Evolutionary conservation across 1,140 invertebrate species (phyloP).

Genomic region (Orchestia grillus): DNA sequence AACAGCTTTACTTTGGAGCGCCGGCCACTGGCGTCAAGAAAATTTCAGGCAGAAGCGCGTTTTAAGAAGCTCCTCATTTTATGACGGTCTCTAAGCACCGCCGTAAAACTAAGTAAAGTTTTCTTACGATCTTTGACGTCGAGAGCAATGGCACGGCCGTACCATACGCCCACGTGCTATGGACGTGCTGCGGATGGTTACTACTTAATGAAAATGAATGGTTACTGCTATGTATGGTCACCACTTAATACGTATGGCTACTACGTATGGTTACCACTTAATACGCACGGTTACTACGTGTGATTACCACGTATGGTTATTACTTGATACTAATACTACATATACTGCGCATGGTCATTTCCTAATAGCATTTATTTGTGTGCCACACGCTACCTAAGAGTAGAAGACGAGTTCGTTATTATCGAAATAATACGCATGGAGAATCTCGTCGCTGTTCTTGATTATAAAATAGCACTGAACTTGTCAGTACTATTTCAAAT

Average conservation of each 20-base stretch:
- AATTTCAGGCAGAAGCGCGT: neutral
- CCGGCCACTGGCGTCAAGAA: neutral
- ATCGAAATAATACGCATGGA: neutral
- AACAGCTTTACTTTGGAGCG: neutral
- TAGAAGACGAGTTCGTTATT: neutral
- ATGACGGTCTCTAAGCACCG: neutral
- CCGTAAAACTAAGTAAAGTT: constrained; percentile 45
- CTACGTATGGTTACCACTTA: no score
- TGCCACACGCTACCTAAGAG: neutral
- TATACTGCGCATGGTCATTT: no score
- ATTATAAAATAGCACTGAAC: neutral
- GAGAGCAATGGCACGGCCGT: neutral
- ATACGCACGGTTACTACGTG: no score
- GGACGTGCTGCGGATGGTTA: neutral
- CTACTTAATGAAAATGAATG: no score
- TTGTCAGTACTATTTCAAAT: neutral
- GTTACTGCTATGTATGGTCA: no score
- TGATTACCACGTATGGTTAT: no score
- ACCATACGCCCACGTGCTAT: neutral
- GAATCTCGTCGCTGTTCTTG: neutral
- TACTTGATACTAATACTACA: no score
- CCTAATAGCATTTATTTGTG: neutral
- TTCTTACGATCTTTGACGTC: constrained; percentile 15
- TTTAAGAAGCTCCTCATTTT: constrained; percentile 22
- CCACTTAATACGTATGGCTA: no score